phyloP scores from a whole-genome alignment of 2,888 invertebrate genomes.

The Megastigmus dorsalis region DNA sequence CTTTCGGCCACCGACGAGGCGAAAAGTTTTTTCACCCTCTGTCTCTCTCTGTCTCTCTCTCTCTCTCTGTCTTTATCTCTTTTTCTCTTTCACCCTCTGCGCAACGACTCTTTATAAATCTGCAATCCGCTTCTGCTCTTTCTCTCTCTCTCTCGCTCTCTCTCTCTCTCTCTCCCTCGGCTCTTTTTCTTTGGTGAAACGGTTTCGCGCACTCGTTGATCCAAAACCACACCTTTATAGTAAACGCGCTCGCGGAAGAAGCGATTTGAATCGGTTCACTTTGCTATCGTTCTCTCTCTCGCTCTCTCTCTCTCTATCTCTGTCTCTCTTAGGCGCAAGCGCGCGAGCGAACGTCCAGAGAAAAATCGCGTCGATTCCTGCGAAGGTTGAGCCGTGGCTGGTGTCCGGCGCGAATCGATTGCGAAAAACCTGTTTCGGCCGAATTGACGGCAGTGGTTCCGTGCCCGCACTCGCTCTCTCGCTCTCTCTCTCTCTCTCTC shows the following conservation, averaged over 20 bases:
- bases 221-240: constrained; percentile 49
- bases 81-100: constrained; percentile 2
- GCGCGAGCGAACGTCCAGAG: constrained; percentile 47
- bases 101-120: constrained; percentile 43
- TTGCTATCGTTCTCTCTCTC: no score
- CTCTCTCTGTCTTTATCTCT: constrained; percentile 2
- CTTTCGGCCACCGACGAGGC: constrained; percentile 41
- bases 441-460: constrained; percentile 26
- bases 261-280: constrained; percentile 63
- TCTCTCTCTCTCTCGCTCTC: not conserved
- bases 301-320: no score
- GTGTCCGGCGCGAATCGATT: constrained; percentile 62
- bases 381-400: constrained; percentile 57
- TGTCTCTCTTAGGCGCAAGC: no score
- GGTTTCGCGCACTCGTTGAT: constrained; percentile 45
- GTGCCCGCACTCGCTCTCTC: not conserved
- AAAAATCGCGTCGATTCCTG: constrained; percentile 58
- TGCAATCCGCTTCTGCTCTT: not conserved
- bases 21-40: constrained; percentile 38
- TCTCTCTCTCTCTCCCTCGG: not conserved
- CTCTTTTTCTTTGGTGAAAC: not conserved
- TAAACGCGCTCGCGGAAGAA: constrained; percentile 49
- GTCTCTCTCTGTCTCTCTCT: not conserved
- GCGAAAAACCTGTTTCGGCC: constrained; percentile 58
- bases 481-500: no score